Percentiles rank a stretch among this genome's conserved stretches.
phyloP scores from a whole-genome alignment of 2,797 vertebrate species.

The Myotis planiceps region DNA sequence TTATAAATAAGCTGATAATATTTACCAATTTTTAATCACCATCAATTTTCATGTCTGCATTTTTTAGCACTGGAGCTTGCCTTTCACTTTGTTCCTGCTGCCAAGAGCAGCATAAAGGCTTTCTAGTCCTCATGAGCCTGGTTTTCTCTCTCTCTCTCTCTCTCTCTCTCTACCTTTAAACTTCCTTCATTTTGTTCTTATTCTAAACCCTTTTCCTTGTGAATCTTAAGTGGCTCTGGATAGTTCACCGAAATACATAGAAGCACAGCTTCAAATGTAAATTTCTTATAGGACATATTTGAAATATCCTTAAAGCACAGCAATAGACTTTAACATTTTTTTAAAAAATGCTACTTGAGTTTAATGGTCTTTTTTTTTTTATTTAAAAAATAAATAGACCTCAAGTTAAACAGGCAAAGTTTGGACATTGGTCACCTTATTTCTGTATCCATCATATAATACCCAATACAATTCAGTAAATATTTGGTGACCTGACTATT shows the following conservation, averaged over 20 bases:
- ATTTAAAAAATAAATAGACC: constrained; percentile 36
- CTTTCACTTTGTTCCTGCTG: constrained; percentile 47
- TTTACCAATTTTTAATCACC: constrained; percentile 62
- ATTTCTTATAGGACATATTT: constrained; percentile 27
- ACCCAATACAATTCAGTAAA: constrained; percentile 26
- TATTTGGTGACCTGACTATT: constrained; percentile 32
- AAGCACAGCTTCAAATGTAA: background rate
- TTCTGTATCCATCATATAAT: background rate
- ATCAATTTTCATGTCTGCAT: constrained; percentile 48
- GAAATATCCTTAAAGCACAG: constrained; percentile 49
- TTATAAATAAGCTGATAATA: constrained; percentile 52
- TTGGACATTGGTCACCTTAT: background rate
- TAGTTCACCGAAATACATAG: background rate
- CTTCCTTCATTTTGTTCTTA: constrained; percentile 23
- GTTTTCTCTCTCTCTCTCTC: background rate
- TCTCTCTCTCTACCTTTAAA: background rate
- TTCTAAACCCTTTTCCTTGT: constrained; percentile 6
- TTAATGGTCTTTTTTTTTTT: constrained; percentile 50
- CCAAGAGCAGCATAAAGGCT: constrained; percentile 19
- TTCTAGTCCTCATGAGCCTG: background rate
- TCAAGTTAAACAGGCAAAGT: constrained; percentile 26
- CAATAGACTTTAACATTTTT: background rate
- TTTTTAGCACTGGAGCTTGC: constrained; percentile 43
- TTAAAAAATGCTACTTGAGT: background rate
- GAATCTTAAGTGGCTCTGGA: constrained; percentile 46